Evolutionary conservation across 1,140 invertebrate species (phyloP).

Genomic region (Brachionus plicatilis): DNA sequence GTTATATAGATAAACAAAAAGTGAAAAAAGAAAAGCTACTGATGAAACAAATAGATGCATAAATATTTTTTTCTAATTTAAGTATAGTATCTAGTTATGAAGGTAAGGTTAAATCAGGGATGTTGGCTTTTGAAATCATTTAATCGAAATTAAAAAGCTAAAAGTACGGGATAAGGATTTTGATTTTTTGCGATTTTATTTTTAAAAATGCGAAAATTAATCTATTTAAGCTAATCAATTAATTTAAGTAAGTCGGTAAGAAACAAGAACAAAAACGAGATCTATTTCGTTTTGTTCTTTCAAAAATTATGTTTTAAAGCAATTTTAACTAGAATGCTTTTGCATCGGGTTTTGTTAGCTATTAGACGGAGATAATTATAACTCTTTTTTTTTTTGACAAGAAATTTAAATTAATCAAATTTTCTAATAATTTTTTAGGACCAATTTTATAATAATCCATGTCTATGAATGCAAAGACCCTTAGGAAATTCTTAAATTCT

Average conservation of each 20-base stretch:
- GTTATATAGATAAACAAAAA: not conserved
- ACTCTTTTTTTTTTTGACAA: not conserved
- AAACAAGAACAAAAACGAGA: not conserved
- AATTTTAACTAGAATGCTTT: not conserved
- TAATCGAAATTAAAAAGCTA: not conserved
- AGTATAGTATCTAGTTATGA: not conserved
- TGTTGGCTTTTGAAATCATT: not conserved
- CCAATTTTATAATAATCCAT: not conserved
- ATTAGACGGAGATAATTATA: not conserved
- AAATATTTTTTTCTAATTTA: not conserved
- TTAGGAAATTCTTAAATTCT: not conserved
- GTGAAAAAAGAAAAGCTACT: not conserved
- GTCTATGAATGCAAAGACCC: not conserved
- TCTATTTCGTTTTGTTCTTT: not conserved
- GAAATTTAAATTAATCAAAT: not conserved
- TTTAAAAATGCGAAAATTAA: not conserved
- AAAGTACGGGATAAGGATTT: not conserved
- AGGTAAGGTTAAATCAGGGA: not conserved
- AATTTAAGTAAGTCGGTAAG: not conserved
- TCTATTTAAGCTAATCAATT: not conserved
- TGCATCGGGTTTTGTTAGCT: not conserved
- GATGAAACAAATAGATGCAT: not conserved
- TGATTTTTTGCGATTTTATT: not conserved
- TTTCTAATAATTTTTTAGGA: not conserved
- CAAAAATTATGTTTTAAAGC: not conserved